Conservation (phyloP, 1,140 invertebrate species). For the Holcopasites calliopsidis region DNA sequence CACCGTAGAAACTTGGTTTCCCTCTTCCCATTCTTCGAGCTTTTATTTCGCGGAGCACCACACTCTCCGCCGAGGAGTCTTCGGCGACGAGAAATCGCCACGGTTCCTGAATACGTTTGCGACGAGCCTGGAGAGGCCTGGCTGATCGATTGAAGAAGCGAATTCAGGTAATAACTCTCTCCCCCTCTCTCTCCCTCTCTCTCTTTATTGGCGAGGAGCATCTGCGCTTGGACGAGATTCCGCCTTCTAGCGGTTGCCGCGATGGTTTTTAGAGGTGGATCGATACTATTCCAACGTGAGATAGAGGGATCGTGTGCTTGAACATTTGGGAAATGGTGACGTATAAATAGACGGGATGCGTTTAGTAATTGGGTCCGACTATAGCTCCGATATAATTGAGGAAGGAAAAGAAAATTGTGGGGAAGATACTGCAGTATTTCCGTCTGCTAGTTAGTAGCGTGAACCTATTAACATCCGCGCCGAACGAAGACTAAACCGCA, state of each 20-base stretch:
- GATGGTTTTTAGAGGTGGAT: background rate
- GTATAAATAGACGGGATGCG: too few relatives aligned
- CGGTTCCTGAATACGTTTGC: slow-evolving; percentile 16
- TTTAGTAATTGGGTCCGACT: too few relatives aligned
- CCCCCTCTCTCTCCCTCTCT: background rate
- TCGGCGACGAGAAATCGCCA: background rate
- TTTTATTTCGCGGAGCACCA: background rate
- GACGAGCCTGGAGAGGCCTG: background rate
- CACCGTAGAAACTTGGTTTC: slow-evolving; percentile 11
- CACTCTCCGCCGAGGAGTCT: background rate
- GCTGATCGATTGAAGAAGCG: background rate
- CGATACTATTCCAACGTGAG: background rate
- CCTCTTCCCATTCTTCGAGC: background rate
- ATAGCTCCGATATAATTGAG: too few relatives aligned
- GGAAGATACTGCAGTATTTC: too few relatives aligned
- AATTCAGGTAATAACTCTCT: background rate
- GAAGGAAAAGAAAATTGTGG: too few relatives aligned
- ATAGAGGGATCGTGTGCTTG: too few relatives aligned
- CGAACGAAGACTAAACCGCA: background rate
- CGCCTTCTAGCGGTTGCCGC: background rate
- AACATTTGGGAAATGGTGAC: too few relatives aligned
- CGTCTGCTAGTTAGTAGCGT: too few relatives aligned
- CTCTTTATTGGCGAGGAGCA: background rate
- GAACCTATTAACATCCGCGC: too few relatives aligned
- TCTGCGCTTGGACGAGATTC: background rate